These are phyloP conservation scores for Rutpela maculata DNA, from an alignment of 2,888 invertebrate genomes.

Conservation along the genomic window DNA sequence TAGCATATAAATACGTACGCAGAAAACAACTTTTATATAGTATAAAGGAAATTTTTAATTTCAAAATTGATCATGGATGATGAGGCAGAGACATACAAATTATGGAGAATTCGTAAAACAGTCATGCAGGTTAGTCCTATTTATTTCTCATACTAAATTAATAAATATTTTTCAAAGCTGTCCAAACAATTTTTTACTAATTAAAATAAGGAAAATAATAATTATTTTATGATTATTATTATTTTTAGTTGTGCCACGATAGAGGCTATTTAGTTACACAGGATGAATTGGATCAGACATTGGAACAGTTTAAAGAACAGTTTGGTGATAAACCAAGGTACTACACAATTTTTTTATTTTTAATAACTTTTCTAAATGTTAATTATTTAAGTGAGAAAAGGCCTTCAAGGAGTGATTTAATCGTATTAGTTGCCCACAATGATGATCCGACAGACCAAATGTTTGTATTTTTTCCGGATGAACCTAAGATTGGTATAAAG, in stretches of 20 bases:
- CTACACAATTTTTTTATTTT: background rate
- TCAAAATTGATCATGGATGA: conserved; percentile 85
- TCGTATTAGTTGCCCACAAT: conserved; percentile 98
- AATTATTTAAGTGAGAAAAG: conserved; percentile 85
- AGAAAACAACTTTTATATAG: too few relatives aligned
- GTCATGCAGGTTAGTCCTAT: conserved; percentile 90
- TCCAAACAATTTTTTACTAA: too few relatives aligned
- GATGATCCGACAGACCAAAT: conserved; percentile 99
- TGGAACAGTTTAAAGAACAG: conserved; percentile 97
- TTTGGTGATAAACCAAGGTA: conserved; percentile 97
- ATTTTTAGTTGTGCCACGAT: conserved; percentile 93
- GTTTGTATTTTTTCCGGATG: conserved; percentile 99
- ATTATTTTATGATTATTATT: background rate
- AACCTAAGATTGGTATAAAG: conserved; percentile 99
- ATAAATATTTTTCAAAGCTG: conserved; percentile 15
- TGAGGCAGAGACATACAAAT: conserved; percentile 97
- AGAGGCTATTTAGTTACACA: conserved; percentile 98
- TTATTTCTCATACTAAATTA: conserved; percentile 27
- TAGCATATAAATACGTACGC: too few relatives aligned
- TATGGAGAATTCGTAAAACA: conserved; percentile 98
- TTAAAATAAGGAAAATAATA: too few relatives aligned
- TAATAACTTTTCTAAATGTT: background rate
- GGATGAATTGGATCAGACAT: conserved; percentile 98
- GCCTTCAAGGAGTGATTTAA: conserved; percentile 94
- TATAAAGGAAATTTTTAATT: too few relatives aligned